These are phyloP conservation scores for Cheilosia soror DNA, from an alignment of 2,888 invertebrate species.

Conservation along the genomic window DNA sequence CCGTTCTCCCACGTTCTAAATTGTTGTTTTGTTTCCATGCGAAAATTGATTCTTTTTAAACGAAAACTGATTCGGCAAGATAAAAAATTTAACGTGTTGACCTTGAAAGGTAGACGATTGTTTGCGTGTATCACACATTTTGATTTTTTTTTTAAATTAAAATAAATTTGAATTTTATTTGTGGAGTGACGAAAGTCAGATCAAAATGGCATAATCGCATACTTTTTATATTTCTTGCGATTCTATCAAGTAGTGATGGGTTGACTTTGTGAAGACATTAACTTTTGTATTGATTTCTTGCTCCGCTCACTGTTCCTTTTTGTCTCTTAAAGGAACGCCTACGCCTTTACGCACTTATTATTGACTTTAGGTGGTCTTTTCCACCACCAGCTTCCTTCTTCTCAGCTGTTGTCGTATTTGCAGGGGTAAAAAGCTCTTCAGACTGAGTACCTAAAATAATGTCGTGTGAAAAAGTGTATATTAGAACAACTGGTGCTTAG, in stretches of 20 bases:
- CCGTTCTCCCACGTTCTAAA: background rate
- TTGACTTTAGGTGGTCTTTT: background rate
- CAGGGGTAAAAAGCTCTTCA: constrained; percentile 13
- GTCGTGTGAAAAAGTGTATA: background rate
- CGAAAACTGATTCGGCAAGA: background rate
- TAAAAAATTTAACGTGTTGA: constrained; percentile 9
- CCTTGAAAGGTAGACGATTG: constrained; percentile 19
- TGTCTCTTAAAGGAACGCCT: background rate
- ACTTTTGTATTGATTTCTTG: background rate
- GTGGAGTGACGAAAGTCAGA: background rate
- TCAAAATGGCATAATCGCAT: no score
- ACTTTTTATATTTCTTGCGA: no score
- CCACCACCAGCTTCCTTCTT: background rate
- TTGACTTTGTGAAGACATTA: background rate
- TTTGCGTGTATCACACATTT: no score
- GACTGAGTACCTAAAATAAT: no score
- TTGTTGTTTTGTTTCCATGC: constrained; percentile 17
- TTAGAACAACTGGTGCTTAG: background rate
- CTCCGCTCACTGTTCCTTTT: background rate
- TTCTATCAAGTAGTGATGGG: constrained; percentile 4
- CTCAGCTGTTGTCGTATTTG: constrained; percentile 17
- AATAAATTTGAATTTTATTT: constrained; percentile 24
- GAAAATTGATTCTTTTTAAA: background rate
- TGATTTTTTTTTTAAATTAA: background rate
- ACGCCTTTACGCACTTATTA: background rate